These are phyloP conservation scores for Gallinago stenura DNA, from an alignment of 2,797 vertebrate species.

Conservation along the genomic window DNA sequence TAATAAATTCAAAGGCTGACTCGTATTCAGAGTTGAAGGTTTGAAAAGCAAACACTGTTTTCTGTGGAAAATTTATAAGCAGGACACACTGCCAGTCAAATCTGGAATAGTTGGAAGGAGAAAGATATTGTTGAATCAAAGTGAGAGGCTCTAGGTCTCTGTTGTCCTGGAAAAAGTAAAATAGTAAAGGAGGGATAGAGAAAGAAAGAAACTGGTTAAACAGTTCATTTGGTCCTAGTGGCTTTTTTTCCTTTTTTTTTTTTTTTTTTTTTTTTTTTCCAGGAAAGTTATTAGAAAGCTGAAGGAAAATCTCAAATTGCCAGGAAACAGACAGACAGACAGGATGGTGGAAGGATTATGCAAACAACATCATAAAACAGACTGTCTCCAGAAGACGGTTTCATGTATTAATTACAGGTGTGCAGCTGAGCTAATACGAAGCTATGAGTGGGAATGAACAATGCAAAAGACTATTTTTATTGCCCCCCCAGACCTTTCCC, in stretches of 20 bases:
- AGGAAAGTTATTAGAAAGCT: slow-evolving; percentile 50
- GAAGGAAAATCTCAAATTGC: slow-evolving; percentile 65
- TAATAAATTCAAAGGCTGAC: slow-evolving; percentile 17
- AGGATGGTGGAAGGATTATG: slow-evolving; percentile 31
- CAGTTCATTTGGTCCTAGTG: neutral
- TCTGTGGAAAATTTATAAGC: slow-evolving; percentile 63
- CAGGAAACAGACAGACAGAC: slow-evolving; percentile 43
- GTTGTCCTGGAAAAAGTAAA: slow-evolving; percentile 3
- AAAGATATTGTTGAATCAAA: slow-evolving; percentile 54
- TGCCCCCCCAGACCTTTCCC: neutral
- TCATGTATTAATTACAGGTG: slow-evolving; percentile 59
- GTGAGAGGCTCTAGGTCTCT: neutral
- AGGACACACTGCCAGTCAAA: slow-evolving; percentile 50
- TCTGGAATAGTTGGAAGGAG: slow-evolving; percentile 29
- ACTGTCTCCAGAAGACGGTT: neutral
- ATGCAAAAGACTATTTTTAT: neutral
- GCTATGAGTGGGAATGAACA: neutral
- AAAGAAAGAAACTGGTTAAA: neutral
- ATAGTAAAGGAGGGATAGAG: neutral
- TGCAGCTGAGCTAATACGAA: slow-evolving; percentile 47
- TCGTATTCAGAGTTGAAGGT: slow-evolving; percentile 25
- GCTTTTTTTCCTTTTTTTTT: neutral
- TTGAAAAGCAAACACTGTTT: slow-evolving; percentile 50
- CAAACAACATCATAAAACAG: slow-evolving; percentile 29
- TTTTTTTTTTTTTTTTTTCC: neutral